Conservation (phyloP, 2,113 vertebrate genomes). For the Manacus vitellinus region DNA sequence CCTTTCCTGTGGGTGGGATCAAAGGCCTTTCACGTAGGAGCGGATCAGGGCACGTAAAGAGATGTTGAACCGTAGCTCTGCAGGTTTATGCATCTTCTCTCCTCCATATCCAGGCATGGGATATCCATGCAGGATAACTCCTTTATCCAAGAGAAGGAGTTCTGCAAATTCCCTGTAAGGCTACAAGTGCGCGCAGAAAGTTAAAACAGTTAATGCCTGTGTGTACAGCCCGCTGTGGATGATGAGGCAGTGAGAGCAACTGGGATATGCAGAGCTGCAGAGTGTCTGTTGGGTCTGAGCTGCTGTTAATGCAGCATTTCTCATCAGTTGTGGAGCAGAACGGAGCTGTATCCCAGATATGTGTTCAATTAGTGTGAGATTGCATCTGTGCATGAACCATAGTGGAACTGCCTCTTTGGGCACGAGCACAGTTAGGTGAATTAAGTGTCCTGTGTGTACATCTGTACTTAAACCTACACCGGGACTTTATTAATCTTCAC, state of each 20-base stretch:
- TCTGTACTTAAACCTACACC: constrained; percentile 42
- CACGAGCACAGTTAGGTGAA: constrained; percentile 30
- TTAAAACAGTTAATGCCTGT: background rate
- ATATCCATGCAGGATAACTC: background rate
- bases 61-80: background rate
- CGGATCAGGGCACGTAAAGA: background rate
- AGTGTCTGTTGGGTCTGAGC: background rate
- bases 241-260: background rate
- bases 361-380: constrained; percentile 26
- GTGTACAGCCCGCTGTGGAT: background rate
- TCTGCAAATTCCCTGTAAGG: background rate
- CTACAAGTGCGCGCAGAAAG: background rate
- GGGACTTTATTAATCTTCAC: constrained; percentile 76
- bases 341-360: background rate
- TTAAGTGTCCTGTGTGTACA: constrained; percentile 54
- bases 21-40: background rate
- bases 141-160: background rate
- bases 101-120: background rate
- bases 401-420: constrained; percentile 4
- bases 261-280: background rate
- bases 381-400: constrained; percentile 22
- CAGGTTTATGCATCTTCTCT: background rate
- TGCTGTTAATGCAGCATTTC: background rate
- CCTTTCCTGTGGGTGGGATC: constrained; percentile 27
- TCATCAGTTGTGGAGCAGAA: constrained; percentile 2